Base-by-base conservation (phyloP, 2,888 invertebrate species). In the Volucella inflata region DNA sequence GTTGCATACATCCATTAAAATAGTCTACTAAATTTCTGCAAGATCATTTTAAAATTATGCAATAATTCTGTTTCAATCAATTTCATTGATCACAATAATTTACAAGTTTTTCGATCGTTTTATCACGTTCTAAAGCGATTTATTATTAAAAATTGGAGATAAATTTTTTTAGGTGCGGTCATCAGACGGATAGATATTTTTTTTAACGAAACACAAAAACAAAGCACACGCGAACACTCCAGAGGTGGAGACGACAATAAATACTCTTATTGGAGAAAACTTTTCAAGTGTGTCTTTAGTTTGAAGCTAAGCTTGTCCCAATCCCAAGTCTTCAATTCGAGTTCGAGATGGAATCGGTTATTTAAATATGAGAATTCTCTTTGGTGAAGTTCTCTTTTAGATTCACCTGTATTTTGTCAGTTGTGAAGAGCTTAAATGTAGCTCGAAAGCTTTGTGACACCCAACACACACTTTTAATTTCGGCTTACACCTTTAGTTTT, bases 141-240 rank as follows among this genome's bases (percentile, higher is more conserved):
- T 78, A 14, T 42, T 30, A 30, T 30, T 30, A 30, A 30, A n/a
- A 16, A 21, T 8, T 36, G 3, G 17, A 79, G 59, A 81, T 68
- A 17, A 72, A 68, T 68, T 81, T 30, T 30, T 85, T 68, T 85
- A 85, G 85, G 85, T 85, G 85, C 85, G 85, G 85, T 72, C 85
- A 68, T 48, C 60, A 67, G 59, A 71, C 21, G 30, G 30, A 44
- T 40, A 76, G 68, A 81, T 72, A 68, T 30, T 0, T 30, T 53
- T 44, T 76, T 76, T 59, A n/a, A 85, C 80, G 81, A 77, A 81
- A 57, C 81, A 81, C 76, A 48, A 55, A 64, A 72, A 57, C 76
- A 85, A 81, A 85, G 85, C 81, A 85, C 85, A 81, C 76, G 72
- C 76, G 81, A 85, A 75, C 85, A 85, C 81, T 81, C 64, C 85